phyloP scores from a whole-genome alignment of 2,113 vertebrate genomes.

The Cariama cristata region DNA sequence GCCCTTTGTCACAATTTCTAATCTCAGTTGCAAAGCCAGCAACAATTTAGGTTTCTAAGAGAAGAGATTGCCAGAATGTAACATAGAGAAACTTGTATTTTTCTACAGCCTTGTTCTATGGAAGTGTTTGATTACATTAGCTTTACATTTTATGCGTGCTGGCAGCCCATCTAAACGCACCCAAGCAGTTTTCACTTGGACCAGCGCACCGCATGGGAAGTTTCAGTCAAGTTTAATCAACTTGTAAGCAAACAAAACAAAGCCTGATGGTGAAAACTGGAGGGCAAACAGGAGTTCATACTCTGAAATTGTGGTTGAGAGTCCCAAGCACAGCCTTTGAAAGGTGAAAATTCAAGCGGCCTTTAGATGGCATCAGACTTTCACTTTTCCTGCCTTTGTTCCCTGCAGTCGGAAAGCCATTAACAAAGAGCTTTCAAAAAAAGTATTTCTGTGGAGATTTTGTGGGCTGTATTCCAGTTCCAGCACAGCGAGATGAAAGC shows the following conservation, averaged over 20 bases:
- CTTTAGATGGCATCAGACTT: slow-evolving; percentile 55
- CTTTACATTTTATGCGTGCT: rapidly evolving
- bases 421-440: slow-evolving; percentile 45
- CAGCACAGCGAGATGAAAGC: slow-evolving; percentile 44
- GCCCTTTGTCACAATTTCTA: neutral
- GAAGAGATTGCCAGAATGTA: neutral
- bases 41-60: neutral
- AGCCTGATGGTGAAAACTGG: neutral
- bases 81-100: neutral
- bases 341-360: neutral
- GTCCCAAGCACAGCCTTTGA: neutral
- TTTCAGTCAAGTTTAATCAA: neutral
- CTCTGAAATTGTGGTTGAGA: neutral
- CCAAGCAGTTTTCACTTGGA: neutral
- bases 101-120: neutral
- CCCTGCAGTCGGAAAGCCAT: neutral
- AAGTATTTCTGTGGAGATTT: slow-evolving; percentile 40
- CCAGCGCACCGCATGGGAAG: neutral
- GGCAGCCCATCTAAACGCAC: rapidly evolving
- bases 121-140: neutral
- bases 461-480: slow-evolving; percentile 54
- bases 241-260: neutral
- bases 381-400: neutral
- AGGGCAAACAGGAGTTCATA: neutral
- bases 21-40: neutral